Evolutionary conservation across 2,113 vertebrate species (phyloP).

Genomic region (Cyphomyrus discorhynchus): DNA sequence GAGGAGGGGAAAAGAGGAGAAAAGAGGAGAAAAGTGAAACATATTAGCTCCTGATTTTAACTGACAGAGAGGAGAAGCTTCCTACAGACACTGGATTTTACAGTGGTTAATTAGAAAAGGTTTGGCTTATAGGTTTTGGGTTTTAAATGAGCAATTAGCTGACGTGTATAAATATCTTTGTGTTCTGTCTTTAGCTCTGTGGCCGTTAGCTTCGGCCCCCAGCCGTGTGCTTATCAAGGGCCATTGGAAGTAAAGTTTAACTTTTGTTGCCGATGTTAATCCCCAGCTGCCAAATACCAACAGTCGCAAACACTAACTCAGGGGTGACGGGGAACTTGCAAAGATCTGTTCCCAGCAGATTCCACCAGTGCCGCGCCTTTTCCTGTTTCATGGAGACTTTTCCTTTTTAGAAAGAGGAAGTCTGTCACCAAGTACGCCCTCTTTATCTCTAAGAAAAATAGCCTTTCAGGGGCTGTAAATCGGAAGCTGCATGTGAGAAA

Average conservation of each 20-base stretch:
- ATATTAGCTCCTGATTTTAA: conserved; percentile 41
- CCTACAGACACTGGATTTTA: neutral
- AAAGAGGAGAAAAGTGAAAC: conserved; percentile 33
- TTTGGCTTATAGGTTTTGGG: conserved; percentile 13
- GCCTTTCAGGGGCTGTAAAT: conserved; percentile 8
- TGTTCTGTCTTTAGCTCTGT: neutral
- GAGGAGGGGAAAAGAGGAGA: neutral
- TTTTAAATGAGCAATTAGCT: conserved; percentile 26
- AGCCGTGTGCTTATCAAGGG: neutral
- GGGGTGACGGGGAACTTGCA: neutral
- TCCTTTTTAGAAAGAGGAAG: conserved; percentile 34
- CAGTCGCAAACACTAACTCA: neutral
- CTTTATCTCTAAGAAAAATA: conserved; percentile 32
- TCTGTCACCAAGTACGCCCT: conserved; percentile 18
- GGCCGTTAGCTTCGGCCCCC: neutral
- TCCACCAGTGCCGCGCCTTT: neutral
- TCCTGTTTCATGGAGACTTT: conserved; percentile 26
- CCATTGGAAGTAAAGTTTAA: neutral
- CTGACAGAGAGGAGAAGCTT: conserved; percentile 23
- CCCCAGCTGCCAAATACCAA: neutral
- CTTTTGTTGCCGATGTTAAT: conserved; percentile 7
- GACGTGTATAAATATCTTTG: conserved; percentile 13
- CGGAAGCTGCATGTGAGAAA: conserved; percentile 30
- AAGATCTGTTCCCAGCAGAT: conserved; percentile 7
- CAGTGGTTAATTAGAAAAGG: conserved; percentile 26